Evolutionary conservation across 2,113 vertebrate genomes (phyloP).

Genomic region (Hippolais icterina): DNA sequence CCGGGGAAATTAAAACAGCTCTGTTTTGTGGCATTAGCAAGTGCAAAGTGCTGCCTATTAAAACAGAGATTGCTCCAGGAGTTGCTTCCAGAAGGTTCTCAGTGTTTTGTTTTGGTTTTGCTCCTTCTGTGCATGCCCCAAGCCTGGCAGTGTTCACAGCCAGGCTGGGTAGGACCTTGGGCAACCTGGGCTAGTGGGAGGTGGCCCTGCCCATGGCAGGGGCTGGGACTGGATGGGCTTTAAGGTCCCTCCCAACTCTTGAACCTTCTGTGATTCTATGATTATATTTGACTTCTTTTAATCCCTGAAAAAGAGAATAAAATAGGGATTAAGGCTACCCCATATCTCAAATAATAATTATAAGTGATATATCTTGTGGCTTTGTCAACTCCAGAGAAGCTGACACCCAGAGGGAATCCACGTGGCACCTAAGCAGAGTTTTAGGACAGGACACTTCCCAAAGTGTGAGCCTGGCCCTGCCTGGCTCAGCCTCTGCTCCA

Average conservation of each 20-base stretch:
- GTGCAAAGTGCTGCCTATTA: neutral
- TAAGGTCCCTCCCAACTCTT: neutral
- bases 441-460: neutral
- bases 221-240: neutral
- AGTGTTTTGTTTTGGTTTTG: neutral
- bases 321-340: neutral
- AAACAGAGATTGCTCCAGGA: neutral
- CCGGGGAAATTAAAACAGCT: neutral
- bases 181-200: neutral
- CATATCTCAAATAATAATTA: neutral
- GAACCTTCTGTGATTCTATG: fast-evolving
- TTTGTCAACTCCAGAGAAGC: neutral
- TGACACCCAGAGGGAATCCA: neutral
- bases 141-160: neutral
- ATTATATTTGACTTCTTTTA: neutral
- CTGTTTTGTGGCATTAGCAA: neutral
- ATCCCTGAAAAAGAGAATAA: neutral
- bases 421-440: neutral
- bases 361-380: fast-evolving
- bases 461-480: neutral
- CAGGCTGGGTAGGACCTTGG: neutral
- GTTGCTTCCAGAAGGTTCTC: neutral
- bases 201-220: neutral
- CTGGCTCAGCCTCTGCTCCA: neutral
- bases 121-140: neutral